Evolutionary conservation across 2,888 invertebrate species (phyloP).

Genomic region (Drosophila fungiperda): DNA sequence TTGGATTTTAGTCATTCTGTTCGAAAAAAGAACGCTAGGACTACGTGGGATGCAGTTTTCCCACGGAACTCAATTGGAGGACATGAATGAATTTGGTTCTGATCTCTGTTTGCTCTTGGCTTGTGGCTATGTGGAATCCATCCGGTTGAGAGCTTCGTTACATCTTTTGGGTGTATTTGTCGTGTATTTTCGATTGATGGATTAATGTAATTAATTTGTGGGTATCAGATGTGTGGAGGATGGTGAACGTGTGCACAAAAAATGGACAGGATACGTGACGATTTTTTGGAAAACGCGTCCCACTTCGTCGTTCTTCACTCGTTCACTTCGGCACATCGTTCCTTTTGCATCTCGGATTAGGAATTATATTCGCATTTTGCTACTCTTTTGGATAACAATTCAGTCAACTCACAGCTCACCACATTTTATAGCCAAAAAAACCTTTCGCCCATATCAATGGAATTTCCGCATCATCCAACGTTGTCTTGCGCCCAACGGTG

Average conservation of each 20-base stretch:
- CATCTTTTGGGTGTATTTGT: conserved; percentile 32
- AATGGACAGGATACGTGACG: conserved; percentile 58
- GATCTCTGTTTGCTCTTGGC: conserved; percentile 35
- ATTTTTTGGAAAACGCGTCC: conserved; percentile 56
- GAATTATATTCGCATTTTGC: conserved; percentile 53
- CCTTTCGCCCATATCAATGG: conserved; percentile 66
- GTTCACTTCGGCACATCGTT: conserved; percentile 50
- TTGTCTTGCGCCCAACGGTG: conserved; percentile 71
- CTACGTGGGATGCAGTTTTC: conserved; percentile 69
- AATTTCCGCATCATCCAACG: conserved; percentile 70
- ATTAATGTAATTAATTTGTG: conserved; percentile 42
- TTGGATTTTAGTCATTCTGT: conserved; percentile 59
- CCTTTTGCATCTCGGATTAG: conserved; percentile 53
- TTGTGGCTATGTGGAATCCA: conserved; percentile 40
- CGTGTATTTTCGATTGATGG: conserved; percentile 43
- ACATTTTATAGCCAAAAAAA: conserved; percentile 56
- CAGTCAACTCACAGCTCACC: conserved; percentile 23
- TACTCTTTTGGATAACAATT: conserved; percentile 50
- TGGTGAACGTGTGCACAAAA: conserved; percentile 45
- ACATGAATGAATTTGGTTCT: conserved; percentile 34
- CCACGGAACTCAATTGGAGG: conserved; percentile 51
- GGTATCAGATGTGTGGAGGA: conserved; percentile 46
- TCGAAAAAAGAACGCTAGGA: conserved; percentile 48
- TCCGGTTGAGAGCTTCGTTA: conserved; percentile 35
- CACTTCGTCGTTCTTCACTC: conserved; percentile 54